Conservation (phyloP, 2,797 vertebrate species). For the Poeciliopsis gracilis region DNA sequence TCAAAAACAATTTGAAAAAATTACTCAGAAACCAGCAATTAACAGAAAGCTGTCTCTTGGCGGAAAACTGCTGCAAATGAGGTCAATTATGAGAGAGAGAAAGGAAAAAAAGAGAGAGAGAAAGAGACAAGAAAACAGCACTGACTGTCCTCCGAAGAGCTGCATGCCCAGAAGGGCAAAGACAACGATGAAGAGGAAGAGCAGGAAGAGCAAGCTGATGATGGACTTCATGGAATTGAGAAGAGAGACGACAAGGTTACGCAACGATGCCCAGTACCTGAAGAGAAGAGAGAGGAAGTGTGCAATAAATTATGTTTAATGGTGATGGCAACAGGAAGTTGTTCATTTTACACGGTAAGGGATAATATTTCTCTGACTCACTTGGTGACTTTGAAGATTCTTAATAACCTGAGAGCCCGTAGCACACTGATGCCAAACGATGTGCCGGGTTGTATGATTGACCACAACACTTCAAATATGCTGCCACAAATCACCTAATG, state of each 20-base stretch:
- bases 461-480: constrained; percentile 97
- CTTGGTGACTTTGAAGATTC: constrained; percentile 99
- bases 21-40: constrained; percentile 17
- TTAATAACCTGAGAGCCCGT: constrained; percentile 97
- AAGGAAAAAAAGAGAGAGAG: background rate
- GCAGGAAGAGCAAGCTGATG: constrained; percentile 97
- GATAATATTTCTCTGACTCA: constrained; percentile 70
- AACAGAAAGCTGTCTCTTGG: constrained; percentile 27
- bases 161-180: constrained; percentile 98
- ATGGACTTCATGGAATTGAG: constrained; percentile 99
- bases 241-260: constrained; percentile 95
- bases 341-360: background rate
- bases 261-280: constrained; percentile 97
- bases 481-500: constrained; percentile 94
- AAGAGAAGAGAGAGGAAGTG: constrained; percentile 19
- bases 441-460: constrained; percentile 94
- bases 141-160: constrained; percentile 97
- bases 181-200: constrained; percentile 98
- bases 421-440: constrained; percentile 97
- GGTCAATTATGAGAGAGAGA: constrained; percentile 9
- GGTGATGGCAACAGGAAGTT: background rate
- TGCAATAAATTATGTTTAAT: constrained; percentile 2
- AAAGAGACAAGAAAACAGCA: constrained; percentile 45
- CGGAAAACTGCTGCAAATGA: constrained; percentile 23
- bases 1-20: background rate